A percentile compares a stretch with the other conserved stretches of the same genome.
Conservation (phyloP, 2,113 vertebrate species). For the Pelusios castaneus region DNA sequence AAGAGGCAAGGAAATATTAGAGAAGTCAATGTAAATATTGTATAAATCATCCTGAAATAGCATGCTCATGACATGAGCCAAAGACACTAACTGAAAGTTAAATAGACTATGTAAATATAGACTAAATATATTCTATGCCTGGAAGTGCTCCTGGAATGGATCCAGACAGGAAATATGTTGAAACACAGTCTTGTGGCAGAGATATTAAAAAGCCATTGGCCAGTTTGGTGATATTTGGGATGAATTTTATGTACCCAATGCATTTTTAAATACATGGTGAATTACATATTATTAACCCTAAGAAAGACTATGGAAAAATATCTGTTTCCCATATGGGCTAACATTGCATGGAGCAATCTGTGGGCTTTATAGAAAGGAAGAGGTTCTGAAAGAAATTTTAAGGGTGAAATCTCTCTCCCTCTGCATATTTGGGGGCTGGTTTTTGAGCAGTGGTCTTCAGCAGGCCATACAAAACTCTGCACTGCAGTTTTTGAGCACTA, state of each 20-base stretch:
- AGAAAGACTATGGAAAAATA: slow-evolving; percentile 64
- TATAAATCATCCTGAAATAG: slow-evolving; percentile 75
- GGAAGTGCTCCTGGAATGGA: slow-evolving; percentile 61
- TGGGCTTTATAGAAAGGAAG: slow-evolving; percentile 42
- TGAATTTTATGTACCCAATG: slow-evolving; percentile 59
- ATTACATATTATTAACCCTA: slow-evolving; percentile 69
- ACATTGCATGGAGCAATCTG: slow-evolving; percentile 43
- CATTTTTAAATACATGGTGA: slow-evolving; percentile 42
- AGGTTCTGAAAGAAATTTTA: slow-evolving; percentile 49
- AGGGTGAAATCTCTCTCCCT: not conserved
- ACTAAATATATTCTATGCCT: slow-evolving; percentile 73
- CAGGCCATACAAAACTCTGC: not conserved
- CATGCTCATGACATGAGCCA: slow-evolving; percentile 65
- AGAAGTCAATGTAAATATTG: slow-evolving; percentile 74
- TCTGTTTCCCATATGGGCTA: slow-evolving; percentile 45
- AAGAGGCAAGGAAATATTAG: slow-evolving; percentile 75
- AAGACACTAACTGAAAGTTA: slow-evolving; percentile 72
- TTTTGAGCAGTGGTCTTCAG: not conserved
- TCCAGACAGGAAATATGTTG: slow-evolving; percentile 69
- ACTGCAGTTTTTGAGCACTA: not conserved
- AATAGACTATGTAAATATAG: slow-evolving; percentile 69
- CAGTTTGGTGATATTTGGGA: slow-evolving; percentile 50
- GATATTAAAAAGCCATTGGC: slow-evolving; percentile 64
- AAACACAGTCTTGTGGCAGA: slow-evolving; percentile 61
- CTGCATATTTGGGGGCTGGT: not conserved